phyloP scores from a whole-genome alignment of 2,113 vertebrate genomes.

The Ploceus nigricollis region DNA sequence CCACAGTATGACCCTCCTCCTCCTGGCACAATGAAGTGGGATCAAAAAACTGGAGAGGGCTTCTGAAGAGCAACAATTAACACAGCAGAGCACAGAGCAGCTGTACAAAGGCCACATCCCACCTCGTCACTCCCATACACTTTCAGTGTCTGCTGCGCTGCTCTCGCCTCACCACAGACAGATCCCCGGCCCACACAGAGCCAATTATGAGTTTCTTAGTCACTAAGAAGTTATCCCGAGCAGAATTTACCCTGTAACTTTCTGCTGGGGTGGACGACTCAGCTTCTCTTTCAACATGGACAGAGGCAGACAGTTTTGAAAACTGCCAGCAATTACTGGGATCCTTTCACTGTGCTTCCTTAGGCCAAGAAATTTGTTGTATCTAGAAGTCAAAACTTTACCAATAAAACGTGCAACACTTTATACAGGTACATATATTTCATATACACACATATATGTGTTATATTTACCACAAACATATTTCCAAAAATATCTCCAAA shows the following conservation, averaged over 20 bases:
- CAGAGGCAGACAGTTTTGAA: background rate
- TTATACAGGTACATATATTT: background rate
- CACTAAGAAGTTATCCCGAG: background rate
- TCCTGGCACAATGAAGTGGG: background rate
- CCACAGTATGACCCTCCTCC: background rate
- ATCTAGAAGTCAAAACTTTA: background rate
- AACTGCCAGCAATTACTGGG: background rate
- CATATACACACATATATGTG: background rate
- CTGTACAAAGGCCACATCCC: background rate
- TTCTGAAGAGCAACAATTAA: background rate
- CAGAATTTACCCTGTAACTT: constrained; percentile 1
- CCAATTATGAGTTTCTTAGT: background rate
- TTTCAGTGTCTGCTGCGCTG: background rate
- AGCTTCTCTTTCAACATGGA: background rate
- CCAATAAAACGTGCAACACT: background rate
- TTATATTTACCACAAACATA: background rate
- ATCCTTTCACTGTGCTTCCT: background rate
- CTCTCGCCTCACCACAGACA: background rate
- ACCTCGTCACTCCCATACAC: background rate
- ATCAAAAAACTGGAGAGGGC: background rate
- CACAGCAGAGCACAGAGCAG: background rate
- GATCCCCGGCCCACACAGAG: background rate
- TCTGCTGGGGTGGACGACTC: background rate
- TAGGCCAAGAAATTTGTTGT: background rate
- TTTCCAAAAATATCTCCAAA: background rate